Conservation (phyloP, 2,797 vertebrate species). For the Anguilla anguilla region DNA sequence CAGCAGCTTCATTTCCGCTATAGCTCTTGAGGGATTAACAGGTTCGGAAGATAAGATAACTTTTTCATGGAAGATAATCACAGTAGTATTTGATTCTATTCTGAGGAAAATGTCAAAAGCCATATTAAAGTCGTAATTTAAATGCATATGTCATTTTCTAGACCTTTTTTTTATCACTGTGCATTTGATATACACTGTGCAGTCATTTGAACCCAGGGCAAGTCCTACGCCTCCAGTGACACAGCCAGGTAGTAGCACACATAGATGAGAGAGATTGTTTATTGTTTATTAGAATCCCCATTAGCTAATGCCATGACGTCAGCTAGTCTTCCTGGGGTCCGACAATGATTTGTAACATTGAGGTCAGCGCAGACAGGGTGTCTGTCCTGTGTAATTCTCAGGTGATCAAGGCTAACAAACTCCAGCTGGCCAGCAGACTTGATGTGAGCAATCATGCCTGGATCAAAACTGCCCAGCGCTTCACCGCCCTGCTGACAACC, state of each 20-base stretch:
- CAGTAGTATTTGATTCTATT: not conserved
- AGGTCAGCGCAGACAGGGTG: not conserved
- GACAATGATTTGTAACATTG: not conserved
- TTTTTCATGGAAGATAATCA: not conserved
- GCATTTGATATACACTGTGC: not conserved
- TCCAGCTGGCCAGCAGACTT: slow-evolving; percentile 74
- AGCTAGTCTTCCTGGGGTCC: too few relatives aligned
- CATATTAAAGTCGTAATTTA: not conserved
- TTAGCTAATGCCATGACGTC: too few relatives aligned
- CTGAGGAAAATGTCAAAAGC: not conserved
- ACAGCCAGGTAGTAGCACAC: not conserved
- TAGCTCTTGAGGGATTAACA: not conserved
- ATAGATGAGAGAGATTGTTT: not conserved
- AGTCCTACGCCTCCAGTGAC: not conserved
- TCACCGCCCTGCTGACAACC: slow-evolving; percentile 66
- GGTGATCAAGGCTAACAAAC: slow-evolving; percentile 80
- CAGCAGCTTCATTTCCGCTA: not conserved
- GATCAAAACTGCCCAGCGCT: slow-evolving; percentile 73
- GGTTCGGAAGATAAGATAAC: not conserved
- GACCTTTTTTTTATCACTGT: not conserved
- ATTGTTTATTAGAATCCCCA: too few relatives aligned
- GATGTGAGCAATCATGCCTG: slow-evolving; percentile 76
- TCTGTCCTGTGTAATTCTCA: slow-evolving; percentile 53
- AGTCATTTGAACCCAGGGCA: not conserved
- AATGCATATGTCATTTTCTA: not conserved